Percentiles rank a stretch among this genome's conserved stretches.
These are phyloP conservation scores for Gopherus flavomarginatus DNA, from an alignment of 2,113 vertebrate species.

Conservation along the genomic window DNA sequence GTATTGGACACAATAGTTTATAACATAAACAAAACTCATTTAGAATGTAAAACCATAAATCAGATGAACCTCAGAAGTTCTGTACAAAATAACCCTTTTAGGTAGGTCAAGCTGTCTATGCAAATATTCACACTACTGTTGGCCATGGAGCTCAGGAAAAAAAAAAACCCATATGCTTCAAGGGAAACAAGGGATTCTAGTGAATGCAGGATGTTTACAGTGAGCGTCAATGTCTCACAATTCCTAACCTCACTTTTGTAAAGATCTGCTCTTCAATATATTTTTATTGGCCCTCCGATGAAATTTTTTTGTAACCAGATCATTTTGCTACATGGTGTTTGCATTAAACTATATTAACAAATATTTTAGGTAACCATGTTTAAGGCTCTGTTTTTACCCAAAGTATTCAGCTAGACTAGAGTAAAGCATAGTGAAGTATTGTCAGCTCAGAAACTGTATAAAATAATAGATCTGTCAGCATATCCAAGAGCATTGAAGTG, in stretches of 20 bases:
- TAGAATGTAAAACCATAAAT: constrained; percentile 42
- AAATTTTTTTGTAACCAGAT: constrained; percentile 78
- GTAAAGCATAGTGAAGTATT: constrained; percentile 60
- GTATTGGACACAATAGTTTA: background rate
- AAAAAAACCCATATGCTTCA: constrained; percentile 73
- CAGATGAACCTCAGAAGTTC: constrained; percentile 40
- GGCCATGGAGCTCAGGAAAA: constrained; percentile 80
- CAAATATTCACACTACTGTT: constrained; percentile 73
- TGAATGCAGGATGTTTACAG: constrained; percentile 82
- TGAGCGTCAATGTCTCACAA: constrained; percentile 78
- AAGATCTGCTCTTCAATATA: constrained; percentile 77
- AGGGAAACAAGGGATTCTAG: constrained; percentile 73
- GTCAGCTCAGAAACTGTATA: background rate
- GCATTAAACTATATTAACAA: constrained; percentile 78
- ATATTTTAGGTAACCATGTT: constrained; percentile 74
- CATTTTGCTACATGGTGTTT: constrained; percentile 75
- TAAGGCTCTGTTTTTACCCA: constrained; percentile 66
- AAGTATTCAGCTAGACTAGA: constrained; percentile 69
- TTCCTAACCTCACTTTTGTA: constrained; percentile 83
- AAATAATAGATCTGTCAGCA: background rate
- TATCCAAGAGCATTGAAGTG: constrained; percentile 33
- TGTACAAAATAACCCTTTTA: constrained; percentile 47
- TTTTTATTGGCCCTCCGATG: constrained; percentile 81
- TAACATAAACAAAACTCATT: constrained; percentile 8
- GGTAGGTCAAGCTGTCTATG: constrained; percentile 79